Percentiles rank a stretch among this genome's conserved stretches.
phyloP scores from a whole-genome alignment of 2,113 vertebrate species.

The Prietella phreatophila region DNA sequence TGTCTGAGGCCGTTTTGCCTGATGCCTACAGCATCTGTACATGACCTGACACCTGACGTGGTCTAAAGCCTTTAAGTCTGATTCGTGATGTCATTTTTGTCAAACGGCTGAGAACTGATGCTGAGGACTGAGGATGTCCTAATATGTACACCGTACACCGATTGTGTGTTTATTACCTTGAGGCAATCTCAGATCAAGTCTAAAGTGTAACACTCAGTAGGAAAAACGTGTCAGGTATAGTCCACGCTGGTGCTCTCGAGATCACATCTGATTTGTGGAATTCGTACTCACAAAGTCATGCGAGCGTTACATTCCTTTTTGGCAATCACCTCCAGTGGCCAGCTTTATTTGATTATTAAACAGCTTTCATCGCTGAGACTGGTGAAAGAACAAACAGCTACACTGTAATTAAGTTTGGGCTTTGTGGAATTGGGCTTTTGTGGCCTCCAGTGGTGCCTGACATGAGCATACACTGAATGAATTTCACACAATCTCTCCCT shows the following conservation, averaged over 20 bases:
- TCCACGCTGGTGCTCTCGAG: conserved; percentile 17
- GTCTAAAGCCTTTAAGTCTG: no score
- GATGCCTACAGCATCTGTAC: no score
- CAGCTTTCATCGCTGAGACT: conserved; percentile 49
- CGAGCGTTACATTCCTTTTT: conserved; percentile 48
- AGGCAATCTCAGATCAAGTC: not conserved
- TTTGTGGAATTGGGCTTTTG: conserved; percentile 30
- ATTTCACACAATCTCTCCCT: not conserved
- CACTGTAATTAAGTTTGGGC: conserved; percentile 41
- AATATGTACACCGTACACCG: no score
- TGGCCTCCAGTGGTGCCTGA: not conserved
- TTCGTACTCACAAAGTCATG: conserved; percentile 37
- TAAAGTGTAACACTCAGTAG: not conserved
- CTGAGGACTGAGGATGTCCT: no score
- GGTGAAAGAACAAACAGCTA: conserved; percentile 43
- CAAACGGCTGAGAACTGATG: no score
- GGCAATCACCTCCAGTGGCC: conserved; percentile 35
- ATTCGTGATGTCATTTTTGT: no score
- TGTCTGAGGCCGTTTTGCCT: no score
- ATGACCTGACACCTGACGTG: no score
- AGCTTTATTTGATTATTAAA: conserved; percentile 47
- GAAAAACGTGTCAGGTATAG: conserved; percentile 43
- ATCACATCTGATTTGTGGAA: conserved; percentile 58
- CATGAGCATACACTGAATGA: not conserved
- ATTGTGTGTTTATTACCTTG: not conserved